A percentile compares a stretch with the other conserved stretches of the same genome.
Conservation (phyloP, 1,140 invertebrate species). For the Ylistrum balloti region DNA sequence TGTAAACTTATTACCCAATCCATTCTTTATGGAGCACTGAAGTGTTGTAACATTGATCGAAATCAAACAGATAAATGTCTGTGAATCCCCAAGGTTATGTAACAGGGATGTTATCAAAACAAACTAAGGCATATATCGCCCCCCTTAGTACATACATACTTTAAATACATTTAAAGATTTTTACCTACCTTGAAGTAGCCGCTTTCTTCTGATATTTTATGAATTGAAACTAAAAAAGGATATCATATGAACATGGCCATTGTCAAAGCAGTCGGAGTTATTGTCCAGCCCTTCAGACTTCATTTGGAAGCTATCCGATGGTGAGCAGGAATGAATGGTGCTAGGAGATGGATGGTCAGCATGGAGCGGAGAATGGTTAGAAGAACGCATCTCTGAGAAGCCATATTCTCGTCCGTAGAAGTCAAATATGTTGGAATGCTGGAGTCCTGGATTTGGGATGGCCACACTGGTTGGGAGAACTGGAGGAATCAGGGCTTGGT, state of each 20-base stretch:
- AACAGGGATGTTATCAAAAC: not conserved
- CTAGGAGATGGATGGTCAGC: slow-evolving; percentile 74
- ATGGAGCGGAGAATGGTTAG: slow-evolving; percentile 70
- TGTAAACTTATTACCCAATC: not conserved
- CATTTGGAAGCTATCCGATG: slow-evolving; percentile 70
- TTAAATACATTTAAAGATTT: not conserved
- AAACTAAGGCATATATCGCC: not conserved
- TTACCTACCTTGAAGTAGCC: not conserved
- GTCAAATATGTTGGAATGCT: slow-evolving; percentile 92
- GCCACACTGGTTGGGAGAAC: slow-evolving; percentile 95
- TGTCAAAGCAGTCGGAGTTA: slow-evolving; percentile 66
- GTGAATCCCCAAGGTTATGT: not conserved
- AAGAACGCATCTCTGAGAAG: slow-evolving; percentile 78
- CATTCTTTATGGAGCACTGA: not conserved
- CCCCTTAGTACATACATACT: not conserved
- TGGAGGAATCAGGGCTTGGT: slow-evolving; percentile 85
- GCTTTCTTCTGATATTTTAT: slow-evolving; percentile 44
- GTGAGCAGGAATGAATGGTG: slow-evolving; percentile 61
- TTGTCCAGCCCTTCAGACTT: slow-evolving; percentile 73
- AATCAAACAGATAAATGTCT: not conserved
- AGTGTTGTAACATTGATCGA: not conserved
- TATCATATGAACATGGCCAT: slow-evolving; percentile 80
- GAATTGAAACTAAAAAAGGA: slow-evolving; percentile 79
- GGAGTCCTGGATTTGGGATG: slow-evolving; percentile 96
- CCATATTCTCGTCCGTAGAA: slow-evolving; percentile 88